These are phyloP conservation scores for Drosophila algonquin DNA, from an alignment of 2,888 invertebrate species.

Conservation along the genomic window DNA sequence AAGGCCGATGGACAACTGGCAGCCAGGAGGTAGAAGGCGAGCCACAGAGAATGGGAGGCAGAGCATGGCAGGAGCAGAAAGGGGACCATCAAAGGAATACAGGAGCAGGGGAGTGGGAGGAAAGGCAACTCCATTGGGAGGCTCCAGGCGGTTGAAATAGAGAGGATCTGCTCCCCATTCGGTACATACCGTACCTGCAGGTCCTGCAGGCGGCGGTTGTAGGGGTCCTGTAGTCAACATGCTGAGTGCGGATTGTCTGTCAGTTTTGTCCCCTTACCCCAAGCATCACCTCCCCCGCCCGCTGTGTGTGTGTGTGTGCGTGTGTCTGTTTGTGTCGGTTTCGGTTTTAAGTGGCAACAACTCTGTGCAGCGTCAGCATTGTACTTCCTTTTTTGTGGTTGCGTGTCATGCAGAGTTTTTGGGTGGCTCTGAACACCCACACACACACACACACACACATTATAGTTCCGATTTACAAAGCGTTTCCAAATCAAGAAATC, in stretches of 20 bases:
- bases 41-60: not conserved
- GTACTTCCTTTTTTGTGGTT: constrained; percentile 14
- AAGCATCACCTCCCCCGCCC: not conserved
- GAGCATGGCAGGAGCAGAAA: not conserved
- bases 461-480: constrained; percentile 74
- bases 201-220: not conserved
- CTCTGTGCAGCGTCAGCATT: constrained; percentile 74
- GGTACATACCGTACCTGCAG: too few relatives aligned
- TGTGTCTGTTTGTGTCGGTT: constrained; percentile 47
- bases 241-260: constrained; percentile 45
- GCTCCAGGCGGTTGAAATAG: constrained; percentile 17
- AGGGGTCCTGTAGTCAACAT: constrained; percentile 28
- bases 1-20: constrained; percentile 41
- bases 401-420: constrained; percentile 30
- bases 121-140: constrained; percentile 6
- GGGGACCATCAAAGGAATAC: not conserved
- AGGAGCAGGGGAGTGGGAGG: not conserved
- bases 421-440: not conserved
- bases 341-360: constrained; percentile 72
- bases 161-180: constrained; percentile 7
- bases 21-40: constrained; percentile 4
- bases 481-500: constrained; percentile 24
- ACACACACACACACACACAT: constrained; percentile 59
- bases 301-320: constrained; percentile 3
- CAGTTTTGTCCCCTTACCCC: constrained; percentile 26